Conservation (phyloP, 1,140 invertebrate genomes). For the Chlorops oryzae region DNA sequence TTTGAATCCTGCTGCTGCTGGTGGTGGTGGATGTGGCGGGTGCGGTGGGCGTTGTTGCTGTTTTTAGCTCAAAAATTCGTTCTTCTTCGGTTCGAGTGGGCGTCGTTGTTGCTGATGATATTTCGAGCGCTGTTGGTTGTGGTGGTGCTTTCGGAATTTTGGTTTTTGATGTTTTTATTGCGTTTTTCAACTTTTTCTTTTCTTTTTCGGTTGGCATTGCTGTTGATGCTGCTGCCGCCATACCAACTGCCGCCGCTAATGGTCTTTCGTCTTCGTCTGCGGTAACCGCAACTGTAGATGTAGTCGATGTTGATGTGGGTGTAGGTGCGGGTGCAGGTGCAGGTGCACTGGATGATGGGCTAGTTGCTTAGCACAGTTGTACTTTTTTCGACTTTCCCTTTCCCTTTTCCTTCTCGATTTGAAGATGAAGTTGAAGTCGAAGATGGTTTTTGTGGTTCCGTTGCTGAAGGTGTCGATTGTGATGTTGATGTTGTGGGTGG, state of each 20-base stretch:
- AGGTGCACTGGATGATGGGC: constrained; percentile 7
- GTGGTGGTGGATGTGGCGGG: background rate
- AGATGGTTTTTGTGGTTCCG: background rate
- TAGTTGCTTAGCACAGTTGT: constrained; percentile 3
- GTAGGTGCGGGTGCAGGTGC: constrained; percentile 6
- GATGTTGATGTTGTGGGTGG: constrained; percentile 2
- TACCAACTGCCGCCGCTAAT: background rate
- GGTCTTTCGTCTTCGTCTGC: background rate
- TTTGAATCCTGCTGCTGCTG: background rate
- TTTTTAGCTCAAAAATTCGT: too few relatives aligned
- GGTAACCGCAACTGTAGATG: background rate
- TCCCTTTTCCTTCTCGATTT: background rate
- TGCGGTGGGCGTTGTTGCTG: background rate
- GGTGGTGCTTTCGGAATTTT: background rate
- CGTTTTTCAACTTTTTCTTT: too few relatives aligned
- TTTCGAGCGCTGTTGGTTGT: background rate
- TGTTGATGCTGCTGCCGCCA: constrained; percentile 3
- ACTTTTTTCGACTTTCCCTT: background rate
- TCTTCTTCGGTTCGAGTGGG: background rate
- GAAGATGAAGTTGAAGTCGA: background rate
- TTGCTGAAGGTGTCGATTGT: background rate
- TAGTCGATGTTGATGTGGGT: constrained; percentile 4
- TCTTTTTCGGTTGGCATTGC: too few relatives aligned
- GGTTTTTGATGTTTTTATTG: too few relatives aligned
- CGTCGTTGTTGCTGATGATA: background rate